A percentile compares a stretch with the other conserved stretches of the same genome.
Conservation (phyloP, 2,797 vertebrate species). For the Gephyroberyx darwinii region DNA sequence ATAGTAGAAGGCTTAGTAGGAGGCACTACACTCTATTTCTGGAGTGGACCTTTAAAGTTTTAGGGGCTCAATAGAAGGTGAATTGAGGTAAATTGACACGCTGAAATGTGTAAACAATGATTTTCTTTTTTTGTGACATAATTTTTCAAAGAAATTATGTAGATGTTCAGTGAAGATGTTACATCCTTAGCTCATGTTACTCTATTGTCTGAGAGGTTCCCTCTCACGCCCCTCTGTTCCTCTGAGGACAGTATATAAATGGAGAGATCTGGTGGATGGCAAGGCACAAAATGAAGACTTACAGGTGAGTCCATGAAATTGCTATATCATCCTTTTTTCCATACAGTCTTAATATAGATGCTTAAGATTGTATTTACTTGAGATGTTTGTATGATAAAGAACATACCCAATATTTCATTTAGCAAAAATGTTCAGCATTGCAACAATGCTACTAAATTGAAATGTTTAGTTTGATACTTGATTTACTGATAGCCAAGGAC, state of each 20-base stretch:
- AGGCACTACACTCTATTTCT: no score
- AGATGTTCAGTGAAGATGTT: slow-evolving; percentile 10
- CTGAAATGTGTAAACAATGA: neutral
- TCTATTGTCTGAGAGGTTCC: slow-evolving; percentile 58
- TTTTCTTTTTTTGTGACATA: neutral
- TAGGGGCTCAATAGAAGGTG: neutral
- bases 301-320: slow-evolving; percentile 60
- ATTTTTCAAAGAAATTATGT: neutral
- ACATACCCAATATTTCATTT: neutral
- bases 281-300: slow-evolving; percentile 47
- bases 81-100: neutral
- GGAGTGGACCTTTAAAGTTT: neutral
- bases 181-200: slow-evolving; percentile 68
- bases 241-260: slow-evolving; percentile 78
- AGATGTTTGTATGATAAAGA: neutral
- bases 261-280: slow-evolving; percentile 18
- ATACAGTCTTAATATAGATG: neutral
- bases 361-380: neutral
- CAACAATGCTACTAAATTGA: neutral
- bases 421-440: no score
- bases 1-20: neutral
- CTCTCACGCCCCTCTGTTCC: slow-evolving; percentile 63
- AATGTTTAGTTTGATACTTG: neutral
- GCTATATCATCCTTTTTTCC: slow-evolving; percentile 2
- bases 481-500: neutral